Percentiles rank a stretch among this genome's conserved stretches.
Conservation (phyloP, 2,888 invertebrate genomes). For the Bhutanitis thaidina region DNA sequence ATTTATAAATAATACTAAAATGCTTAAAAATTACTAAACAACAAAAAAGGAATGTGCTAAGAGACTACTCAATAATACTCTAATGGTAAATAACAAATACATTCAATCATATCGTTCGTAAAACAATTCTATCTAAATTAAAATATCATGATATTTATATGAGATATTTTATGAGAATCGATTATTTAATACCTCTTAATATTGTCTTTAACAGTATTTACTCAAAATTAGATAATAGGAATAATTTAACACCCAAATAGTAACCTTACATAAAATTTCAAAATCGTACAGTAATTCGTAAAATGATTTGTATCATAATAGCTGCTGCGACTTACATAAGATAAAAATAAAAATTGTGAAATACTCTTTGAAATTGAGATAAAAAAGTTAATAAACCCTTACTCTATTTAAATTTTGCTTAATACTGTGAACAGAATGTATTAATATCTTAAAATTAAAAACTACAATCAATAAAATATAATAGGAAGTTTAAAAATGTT, state of each 20-base stretch:
- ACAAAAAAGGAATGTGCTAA: slow-evolving; percentile 12
- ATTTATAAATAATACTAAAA: slow-evolving; percentile 28
- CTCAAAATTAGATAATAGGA: not conserved
- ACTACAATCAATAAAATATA: too few relatives aligned
- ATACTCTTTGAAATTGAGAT: too few relatives aligned
- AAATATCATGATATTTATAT: not conserved
- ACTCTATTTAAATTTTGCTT: too few relatives aligned
- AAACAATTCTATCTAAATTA: not conserved
- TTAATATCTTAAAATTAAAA: too few relatives aligned
- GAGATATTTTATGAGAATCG: slow-evolving; percentile 12
- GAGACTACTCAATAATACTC: slow-evolving; percentile 15
- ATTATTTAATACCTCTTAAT: not conserved
- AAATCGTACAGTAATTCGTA: too few relatives aligned
- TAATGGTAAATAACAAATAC: slow-evolving; percentile 16
- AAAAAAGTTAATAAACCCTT: too few relatives aligned
- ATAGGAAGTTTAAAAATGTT: too few relatives aligned
- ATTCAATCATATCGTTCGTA: not conserved
- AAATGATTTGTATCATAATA: too few relatives aligned
- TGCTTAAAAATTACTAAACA: not conserved
- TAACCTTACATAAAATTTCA: too few relatives aligned
- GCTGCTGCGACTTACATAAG: too few relatives aligned
- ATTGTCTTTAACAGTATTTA: slow-evolving; percentile 2
- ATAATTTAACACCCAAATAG: not conserved
- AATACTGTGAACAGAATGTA: too few relatives aligned
- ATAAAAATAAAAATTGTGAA: too few relatives aligned